phyloP scores from a whole-genome alignment of 2,113 vertebrate genomes.

The Odobenus rosmarus region DNA sequence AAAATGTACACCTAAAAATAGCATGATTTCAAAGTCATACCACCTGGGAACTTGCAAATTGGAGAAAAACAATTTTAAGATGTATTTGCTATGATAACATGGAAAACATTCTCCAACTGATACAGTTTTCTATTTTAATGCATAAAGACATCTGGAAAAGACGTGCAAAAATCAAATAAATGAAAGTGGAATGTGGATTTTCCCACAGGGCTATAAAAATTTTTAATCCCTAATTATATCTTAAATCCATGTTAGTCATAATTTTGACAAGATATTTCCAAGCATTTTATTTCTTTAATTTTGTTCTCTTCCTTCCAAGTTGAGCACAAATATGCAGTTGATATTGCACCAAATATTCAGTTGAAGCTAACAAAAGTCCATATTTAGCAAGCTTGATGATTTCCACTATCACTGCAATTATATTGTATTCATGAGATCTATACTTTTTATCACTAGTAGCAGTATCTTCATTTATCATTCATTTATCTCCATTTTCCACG shows the following conservation, averaged over 20 bases:
- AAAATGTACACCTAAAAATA: background rate
- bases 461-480: background rate
- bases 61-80: background rate
- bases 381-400: background rate
- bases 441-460: background rate
- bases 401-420: background rate
- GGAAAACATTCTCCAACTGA: background rate
- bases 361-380: background rate
- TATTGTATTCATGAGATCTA: background rate
- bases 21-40: background rate
- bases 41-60: background rate
- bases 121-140: background rate
- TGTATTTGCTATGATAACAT: background rate
- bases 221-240: background rate
- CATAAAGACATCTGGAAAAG: background rate
- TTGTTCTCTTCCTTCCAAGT: background rate
- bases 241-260: background rate
- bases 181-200: background rate
- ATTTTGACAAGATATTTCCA: background rate
- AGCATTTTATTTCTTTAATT: background rate
- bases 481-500: background rate
- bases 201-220: background rate
- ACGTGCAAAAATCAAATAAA: background rate
- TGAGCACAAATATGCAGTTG: background rate
- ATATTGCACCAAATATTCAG: background rate